phyloP scores from a whole-genome alignment of 2,888 invertebrate genomes.

The Baronia brevicornis region DNA sequence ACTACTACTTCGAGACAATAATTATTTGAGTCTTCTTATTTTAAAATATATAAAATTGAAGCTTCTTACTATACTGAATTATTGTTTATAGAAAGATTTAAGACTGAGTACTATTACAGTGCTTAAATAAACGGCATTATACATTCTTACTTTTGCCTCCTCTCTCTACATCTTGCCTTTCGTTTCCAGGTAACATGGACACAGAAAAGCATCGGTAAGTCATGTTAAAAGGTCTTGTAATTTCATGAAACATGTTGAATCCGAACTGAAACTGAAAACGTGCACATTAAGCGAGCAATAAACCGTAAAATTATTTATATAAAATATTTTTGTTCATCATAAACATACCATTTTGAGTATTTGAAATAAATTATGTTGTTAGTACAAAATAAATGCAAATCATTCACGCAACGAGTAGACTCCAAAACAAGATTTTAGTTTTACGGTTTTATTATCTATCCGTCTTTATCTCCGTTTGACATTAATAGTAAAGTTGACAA shows the following conservation, averaged over 20 bases:
- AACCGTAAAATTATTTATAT: slow-evolving; percentile 10
- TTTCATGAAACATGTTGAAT: slow-evolving; percentile 92
- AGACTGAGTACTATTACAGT: not conserved
- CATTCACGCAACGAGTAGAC: slow-evolving; percentile 20
- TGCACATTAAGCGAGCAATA: slow-evolving; percentile 32
- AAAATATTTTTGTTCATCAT: slow-evolving; percentile 3
- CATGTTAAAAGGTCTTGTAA: slow-evolving; percentile 86
- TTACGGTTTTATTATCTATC: too few relatives aligned
- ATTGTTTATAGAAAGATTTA: not conserved
- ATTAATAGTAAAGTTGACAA: too few relatives aligned
- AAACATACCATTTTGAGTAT: slow-evolving; percentile 39
- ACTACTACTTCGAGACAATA: too few relatives aligned
- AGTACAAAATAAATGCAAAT: slow-evolving; percentile 42
- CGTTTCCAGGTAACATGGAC: slow-evolving; percentile 95
- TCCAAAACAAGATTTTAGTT: too few relatives aligned
- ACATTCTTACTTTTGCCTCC: slow-evolving; percentile 93
- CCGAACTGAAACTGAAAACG: slow-evolving; percentile 84
- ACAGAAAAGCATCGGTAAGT: slow-evolving; percentile 95
- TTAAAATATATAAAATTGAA: too few relatives aligned
- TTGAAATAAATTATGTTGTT: slow-evolving; percentile 15
- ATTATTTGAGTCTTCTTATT: too few relatives aligned
- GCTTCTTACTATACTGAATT: not conserved
- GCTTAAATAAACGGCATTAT: slow-evolving; percentile 1
- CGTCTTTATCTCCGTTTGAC: too few relatives aligned
- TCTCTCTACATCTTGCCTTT: slow-evolving; percentile 94